These are phyloP conservation scores for Tribolium madens DNA, from an alignment of 1,140 invertebrate species.

Conservation along the genomic window DNA sequence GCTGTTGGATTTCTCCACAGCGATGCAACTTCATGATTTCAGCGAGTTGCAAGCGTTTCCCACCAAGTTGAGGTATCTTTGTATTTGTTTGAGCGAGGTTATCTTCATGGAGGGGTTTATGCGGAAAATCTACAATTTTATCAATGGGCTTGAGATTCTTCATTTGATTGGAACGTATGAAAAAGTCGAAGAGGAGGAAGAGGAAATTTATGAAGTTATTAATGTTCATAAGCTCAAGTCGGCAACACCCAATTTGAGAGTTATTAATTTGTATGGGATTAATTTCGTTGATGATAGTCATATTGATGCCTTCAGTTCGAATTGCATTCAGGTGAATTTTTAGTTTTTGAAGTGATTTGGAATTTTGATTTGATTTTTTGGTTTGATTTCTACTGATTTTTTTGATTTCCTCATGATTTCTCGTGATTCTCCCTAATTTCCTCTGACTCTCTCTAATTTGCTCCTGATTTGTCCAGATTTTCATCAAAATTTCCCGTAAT, in stretches of 20 bases:
- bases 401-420: no score
- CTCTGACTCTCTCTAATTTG: no score
- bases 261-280: constrained; percentile 97
- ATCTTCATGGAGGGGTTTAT: constrained; percentile 99
- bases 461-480: no score
- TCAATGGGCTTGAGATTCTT: constrained; percentile 98
- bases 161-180: constrained; percentile 99
- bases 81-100: constrained; percentile 98
- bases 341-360: no score
- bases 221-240: constrained; percentile 99
- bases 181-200: constrained; percentile 98
- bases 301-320: constrained; percentile 97
- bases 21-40: constrained; percentile 99
- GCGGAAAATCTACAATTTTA: constrained; percentile 99
- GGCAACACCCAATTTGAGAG: constrained; percentile 93
- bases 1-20: constrained; percentile 97
- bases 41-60: constrained; percentile 98
- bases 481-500: no score
- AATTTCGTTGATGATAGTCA: constrained; percentile 99
- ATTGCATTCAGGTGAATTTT: constrained; percentile 75
- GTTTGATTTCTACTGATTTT: no score
- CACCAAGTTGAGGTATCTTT: constrained; percentile 96
- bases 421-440: no score
- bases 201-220: constrained; percentile 99
- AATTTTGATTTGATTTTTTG: no score